Evolutionary conservation across 2,888 invertebrate species (phyloP).

Genomic region (Lasioglossum vierecki): DNA sequence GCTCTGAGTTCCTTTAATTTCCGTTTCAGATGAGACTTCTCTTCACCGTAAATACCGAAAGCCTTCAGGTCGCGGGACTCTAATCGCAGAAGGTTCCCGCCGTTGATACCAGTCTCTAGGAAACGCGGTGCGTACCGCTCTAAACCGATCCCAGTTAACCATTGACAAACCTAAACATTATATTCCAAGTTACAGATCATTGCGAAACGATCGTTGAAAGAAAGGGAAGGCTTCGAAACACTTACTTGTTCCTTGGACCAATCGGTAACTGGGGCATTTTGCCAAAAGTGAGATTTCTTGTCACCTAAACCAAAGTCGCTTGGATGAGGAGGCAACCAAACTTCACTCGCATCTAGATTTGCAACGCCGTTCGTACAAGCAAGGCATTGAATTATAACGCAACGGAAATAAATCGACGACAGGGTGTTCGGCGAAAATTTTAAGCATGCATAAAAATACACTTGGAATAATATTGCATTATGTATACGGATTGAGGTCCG

Average conservation of each 20-base stretch:
- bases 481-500: too few species aligned
- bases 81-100: slow-evolving; percentile 92
- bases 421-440: not conserved
- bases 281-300: slow-evolving; percentile 89
- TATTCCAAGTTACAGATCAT: slow-evolving; percentile 19
- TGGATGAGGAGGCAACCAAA: slow-evolving; percentile 85
- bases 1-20: slow-evolving; percentile 93
- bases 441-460: too few species aligned
- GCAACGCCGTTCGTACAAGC: slow-evolving; percentile 46
- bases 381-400: slow-evolving; percentile 23
- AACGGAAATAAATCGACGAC: not conserved
- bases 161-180: slow-evolving; percentile 92
- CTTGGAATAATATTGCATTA: too few species aligned
- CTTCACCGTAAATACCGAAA: slow-evolving; percentile 91
- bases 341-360: slow-evolving; percentile 82
- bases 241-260: slow-evolving; percentile 92
- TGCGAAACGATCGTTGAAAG: not conserved
- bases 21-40: slow-evolving; percentile 93
- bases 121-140: slow-evolving; percentile 95
- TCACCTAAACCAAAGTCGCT: slow-evolving; percentile 87
- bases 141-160: slow-evolving; percentile 92
- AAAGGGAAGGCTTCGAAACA: slow-evolving; percentile 10
- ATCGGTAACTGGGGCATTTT: slow-evolving; percentile 88
- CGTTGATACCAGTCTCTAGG: slow-evolving; percentile 94
- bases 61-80: slow-evolving; percentile 97